A percentile compares a stretch with the other conserved stretches of the same genome.
These are phyloP conservation scores for Psittacula echo DNA, from an alignment of 2,797 vertebrate species.

Conservation along the genomic window DNA sequence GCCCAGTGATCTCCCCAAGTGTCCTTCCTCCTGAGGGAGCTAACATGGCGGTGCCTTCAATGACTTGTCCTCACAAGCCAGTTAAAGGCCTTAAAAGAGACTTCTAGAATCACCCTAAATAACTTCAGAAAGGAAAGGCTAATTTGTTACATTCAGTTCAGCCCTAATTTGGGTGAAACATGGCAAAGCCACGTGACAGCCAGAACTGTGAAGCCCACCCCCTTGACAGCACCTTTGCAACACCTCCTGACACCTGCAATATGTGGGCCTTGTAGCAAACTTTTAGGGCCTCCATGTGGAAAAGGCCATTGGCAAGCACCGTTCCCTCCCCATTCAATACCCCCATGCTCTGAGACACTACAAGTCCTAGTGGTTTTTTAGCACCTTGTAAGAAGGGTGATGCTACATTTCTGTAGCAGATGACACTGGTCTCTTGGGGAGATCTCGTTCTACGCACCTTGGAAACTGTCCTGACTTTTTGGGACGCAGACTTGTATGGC, in stretches of 20 bases:
- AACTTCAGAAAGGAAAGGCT: not conserved
- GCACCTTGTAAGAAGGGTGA: not conserved
- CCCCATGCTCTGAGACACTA: not conserved
- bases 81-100: not conserved
- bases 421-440: not conserved
- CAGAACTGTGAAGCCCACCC: fast-evolving
- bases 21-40: not conserved
- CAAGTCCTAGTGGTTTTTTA: not conserved
- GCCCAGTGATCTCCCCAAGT: fast-evolving
- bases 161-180: not conserved
- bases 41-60: not conserved
- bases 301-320: not conserved
- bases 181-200: not conserved
- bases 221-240: not conserved
- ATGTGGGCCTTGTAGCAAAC: not conserved
- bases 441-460: not conserved
- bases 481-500: not conserved
- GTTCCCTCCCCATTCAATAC: not conserved
- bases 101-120: not conserved
- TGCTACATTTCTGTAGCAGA: not conserved
- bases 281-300: not conserved
- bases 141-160: not conserved
- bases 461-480: not conserved
- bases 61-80: not conserved
- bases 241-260: fast-evolving